phyloP scores from a whole-genome alignment of 2,888 invertebrate species.

The Idaea biselata region DNA sequence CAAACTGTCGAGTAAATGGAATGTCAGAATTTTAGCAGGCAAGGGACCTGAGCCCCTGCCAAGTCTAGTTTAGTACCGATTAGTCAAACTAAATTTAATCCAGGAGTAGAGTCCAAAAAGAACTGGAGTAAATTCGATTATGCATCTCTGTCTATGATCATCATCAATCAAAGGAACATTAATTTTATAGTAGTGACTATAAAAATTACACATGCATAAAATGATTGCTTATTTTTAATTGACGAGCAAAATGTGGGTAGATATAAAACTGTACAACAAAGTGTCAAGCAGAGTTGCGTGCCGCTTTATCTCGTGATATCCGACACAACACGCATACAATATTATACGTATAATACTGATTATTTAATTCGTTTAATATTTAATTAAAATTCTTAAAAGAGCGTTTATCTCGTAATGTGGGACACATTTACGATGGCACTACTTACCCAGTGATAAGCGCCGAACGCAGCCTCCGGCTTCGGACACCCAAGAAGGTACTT shows the following conservation, averaged over 20 bases:
- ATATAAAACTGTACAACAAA: slow-evolving; percentile 41
- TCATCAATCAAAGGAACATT: background rate
- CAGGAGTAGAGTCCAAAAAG: slow-evolving; percentile 17
- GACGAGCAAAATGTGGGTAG: slow-evolving; percentile 41
- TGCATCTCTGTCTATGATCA: background rate
- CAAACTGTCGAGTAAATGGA: slow-evolving; percentile 55
- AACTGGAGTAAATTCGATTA: slow-evolving; percentile 6
- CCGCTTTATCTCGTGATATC: slow-evolving; percentile 62
- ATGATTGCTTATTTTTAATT: slow-evolving; percentile 9
- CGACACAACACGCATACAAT: slow-evolving; percentile 71
- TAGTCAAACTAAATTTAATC: slow-evolving; percentile 31
- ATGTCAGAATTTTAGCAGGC: slow-evolving; percentile 40
- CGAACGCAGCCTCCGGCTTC: slow-evolving; percentile 49
- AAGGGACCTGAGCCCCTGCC: background rate
- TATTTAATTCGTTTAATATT: slow-evolving; percentile 80
- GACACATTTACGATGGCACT: slow-evolving; percentile 79
- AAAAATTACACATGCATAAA: slow-evolving; percentile 45
- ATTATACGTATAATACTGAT: slow-evolving; percentile 79
- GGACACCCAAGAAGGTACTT: slow-evolving; percentile 71
- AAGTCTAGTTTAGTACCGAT: slow-evolving; percentile 8
- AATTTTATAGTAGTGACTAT: slow-evolving; percentile 25
- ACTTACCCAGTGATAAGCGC: slow-evolving; percentile 74
- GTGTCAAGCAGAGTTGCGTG: slow-evolving; percentile 57
- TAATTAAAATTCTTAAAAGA: slow-evolving; percentile 77
- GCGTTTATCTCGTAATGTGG: slow-evolving; percentile 79